Evolutionary conservation across 1,140 invertebrate species (phyloP), one percentile per base, ranked within the genome.

Genomic region (Ladona fulva): DNA sequence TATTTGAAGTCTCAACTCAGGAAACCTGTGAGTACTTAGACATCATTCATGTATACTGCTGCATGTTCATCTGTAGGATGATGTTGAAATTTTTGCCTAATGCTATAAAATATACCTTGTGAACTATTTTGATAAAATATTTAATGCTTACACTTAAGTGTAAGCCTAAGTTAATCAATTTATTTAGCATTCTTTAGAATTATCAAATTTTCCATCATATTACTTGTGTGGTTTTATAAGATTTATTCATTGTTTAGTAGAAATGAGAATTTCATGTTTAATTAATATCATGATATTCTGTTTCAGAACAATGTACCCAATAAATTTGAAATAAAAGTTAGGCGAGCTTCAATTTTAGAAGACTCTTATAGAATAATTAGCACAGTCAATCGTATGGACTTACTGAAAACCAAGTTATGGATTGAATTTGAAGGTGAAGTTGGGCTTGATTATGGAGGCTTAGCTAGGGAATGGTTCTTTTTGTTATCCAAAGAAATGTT

Each of bases 401-500:
- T 97, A 81, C 88, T 99, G 77, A 97, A 98, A 86, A 97, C 97
- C 42, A 99, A 99, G 87, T 86, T 99, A 77, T 99, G 97, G 97
- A 93, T 99, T 52, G 97, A 99, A 86, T 99, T 99, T 87, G 96
- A 99, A 84, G 95, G 95, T 24, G 97, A 99, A 88, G 92, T 96
- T 78, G 97, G 97, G 3, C 87, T 98, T 42, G 98, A 99, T 88
- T 99, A 99, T 85, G 97, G 98, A 79, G 98, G 98, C 77, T 89
- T 99, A 74, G 95, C 95, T 22, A 88, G 96, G 80, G 97, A 99
- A 89, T 99, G 97, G 96, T 99, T 99, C 88, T 99, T 98, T 88
- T 89, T 99, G 37, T 86, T 99, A 29, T 99, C 97, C 0, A 98
- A 98, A 86, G 97, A 99, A 89, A 99, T 99, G 96, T 99, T 99